These are phyloP conservation scores for Cinara cedri DNA, from an alignment of 2,888 invertebrate species.

Conservation along the genomic window DNA sequence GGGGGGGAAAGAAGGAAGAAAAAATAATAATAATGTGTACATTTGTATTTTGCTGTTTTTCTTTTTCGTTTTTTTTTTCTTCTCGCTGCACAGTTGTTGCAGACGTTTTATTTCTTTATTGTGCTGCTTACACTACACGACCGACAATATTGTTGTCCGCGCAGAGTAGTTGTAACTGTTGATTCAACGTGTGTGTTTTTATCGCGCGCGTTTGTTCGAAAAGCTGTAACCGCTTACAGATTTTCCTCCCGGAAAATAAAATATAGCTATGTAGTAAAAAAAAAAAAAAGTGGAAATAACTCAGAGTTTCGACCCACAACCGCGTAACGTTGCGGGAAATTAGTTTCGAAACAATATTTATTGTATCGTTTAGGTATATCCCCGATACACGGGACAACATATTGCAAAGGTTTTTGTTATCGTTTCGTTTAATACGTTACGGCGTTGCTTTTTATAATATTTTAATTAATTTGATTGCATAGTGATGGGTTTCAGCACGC, in stretches of 20 bases:
- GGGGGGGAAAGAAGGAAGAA: not conserved
- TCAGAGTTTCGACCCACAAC: not conserved
- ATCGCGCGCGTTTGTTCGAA: not conserved
- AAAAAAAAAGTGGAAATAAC: not conserved
- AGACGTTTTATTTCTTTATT: not conserved
- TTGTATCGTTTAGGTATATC: not conserved
- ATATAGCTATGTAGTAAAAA: no score
- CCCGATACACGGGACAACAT: no score
- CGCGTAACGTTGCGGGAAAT: not conserved
- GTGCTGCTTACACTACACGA: no score
- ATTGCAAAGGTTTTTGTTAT: not conserved
- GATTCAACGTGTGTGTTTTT: slow-evolving; percentile 11
- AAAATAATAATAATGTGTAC: slow-evolving; percentile 3
- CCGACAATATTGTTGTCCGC: not conserved
- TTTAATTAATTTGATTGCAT: no score
- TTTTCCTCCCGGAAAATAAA: not conserved
- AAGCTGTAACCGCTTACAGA: not conserved
- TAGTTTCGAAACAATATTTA: not conserved
- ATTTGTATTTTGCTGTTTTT: not conserved
- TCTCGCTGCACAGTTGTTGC: no score
- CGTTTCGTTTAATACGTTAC: slow-evolving; percentile 3
- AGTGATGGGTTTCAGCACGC: no score
- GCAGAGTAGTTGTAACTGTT: not conserved
- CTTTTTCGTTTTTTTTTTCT: not conserved
- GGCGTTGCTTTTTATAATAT: not conserved